A percentile compares a stretch with the other conserved stretches of the same genome.
Evolutionary conservation across 2,888 invertebrate genomes (phyloP).

Genomic region (Panzeria rudis): DNA sequence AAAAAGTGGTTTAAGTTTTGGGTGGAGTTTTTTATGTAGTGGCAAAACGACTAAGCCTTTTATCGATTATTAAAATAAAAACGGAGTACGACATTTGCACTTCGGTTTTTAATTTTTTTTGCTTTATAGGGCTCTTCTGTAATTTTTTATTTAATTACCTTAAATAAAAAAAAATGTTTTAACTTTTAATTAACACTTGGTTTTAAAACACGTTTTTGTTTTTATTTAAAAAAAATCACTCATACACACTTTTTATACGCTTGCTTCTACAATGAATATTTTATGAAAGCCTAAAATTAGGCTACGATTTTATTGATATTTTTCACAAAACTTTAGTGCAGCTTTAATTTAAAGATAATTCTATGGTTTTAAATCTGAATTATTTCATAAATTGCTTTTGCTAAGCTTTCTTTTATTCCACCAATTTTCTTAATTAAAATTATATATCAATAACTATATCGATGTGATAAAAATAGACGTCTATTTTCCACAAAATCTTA

Average conservation of each 20-base stretch:
- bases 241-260: slow-evolving; percentile 30
- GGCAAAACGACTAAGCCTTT: slow-evolving; percentile 54
- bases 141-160: slow-evolving; percentile 28
- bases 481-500: slow-evolving; percentile 74
- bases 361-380: slow-evolving; percentile 4
- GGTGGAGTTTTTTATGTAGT: slow-evolving; percentile 62
- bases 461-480: slow-evolving; percentile 72
- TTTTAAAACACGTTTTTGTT: slow-evolving; percentile 25
- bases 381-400: slow-evolving; percentile 9
- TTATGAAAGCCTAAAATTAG: slow-evolving; percentile 41
- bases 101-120: slow-evolving; percentile 49
- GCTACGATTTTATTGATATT: slow-evolving; percentile 20
- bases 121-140: not conserved
- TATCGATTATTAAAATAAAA: slow-evolving; percentile 67
- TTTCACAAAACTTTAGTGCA: not conserved
- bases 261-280: slow-evolving; percentile 31
- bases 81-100: slow-evolving; percentile 64
- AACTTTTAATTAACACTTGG: slow-evolving; percentile 21
- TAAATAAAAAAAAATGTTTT: slow-evolving; percentile 7
- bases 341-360: not conserved
- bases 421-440: slow-evolving; percentile 42
- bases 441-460: slow-evolving; percentile 60
- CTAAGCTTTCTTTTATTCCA: not conserved
- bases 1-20: slow-evolving; percentile 70
- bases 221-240: slow-evolving; percentile 8